These are phyloP conservation scores for Rhagoletis pomonella DNA, from an alignment of 1,140 invertebrate species.

Conservation along the genomic window DNA sequence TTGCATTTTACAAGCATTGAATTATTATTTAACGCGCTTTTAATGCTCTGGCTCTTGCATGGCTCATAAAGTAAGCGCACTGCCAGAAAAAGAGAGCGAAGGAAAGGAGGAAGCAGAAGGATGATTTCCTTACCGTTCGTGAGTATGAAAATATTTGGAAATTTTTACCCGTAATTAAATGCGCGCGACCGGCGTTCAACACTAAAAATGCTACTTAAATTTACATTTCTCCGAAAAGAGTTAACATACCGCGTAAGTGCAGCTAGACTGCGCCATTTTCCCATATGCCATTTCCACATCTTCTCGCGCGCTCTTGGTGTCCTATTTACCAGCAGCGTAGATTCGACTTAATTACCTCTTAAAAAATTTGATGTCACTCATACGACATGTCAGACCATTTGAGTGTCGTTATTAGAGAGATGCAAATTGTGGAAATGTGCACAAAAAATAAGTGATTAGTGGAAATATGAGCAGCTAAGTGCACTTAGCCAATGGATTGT, in stretches of 20 bases:
- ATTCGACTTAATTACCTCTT: neutral
- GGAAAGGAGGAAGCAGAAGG: neutral
- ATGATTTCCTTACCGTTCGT: neutral
- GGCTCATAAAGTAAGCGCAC: neutral
- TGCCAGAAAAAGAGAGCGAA: neutral
- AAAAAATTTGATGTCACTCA: constrained; percentile 8
- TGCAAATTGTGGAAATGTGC: neutral
- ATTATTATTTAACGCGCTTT: constrained; percentile 16
- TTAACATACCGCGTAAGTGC: too few species aligned
- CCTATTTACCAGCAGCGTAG: neutral
- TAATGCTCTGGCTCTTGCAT: constrained; percentile 9
- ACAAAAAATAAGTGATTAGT: neutral
- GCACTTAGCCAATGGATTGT: too few species aligned
- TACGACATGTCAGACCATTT: neutral
- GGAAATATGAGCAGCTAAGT: too few species aligned
- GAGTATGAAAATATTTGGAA: constrained; percentile 2
- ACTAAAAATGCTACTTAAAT: too few species aligned
- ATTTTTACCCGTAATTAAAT: neutral
- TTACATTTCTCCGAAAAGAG: too few species aligned
- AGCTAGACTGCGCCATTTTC: neutral
- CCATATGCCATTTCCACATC: neutral
- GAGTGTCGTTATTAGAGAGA: neutral
- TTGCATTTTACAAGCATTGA: constrained; percentile 34
- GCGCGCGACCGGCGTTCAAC: neutral
- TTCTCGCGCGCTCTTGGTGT: neutral